These are phyloP conservation scores for Pampus argenteus DNA, from an alignment of 2,797 vertebrate species.

Conservation along the genomic window DNA sequence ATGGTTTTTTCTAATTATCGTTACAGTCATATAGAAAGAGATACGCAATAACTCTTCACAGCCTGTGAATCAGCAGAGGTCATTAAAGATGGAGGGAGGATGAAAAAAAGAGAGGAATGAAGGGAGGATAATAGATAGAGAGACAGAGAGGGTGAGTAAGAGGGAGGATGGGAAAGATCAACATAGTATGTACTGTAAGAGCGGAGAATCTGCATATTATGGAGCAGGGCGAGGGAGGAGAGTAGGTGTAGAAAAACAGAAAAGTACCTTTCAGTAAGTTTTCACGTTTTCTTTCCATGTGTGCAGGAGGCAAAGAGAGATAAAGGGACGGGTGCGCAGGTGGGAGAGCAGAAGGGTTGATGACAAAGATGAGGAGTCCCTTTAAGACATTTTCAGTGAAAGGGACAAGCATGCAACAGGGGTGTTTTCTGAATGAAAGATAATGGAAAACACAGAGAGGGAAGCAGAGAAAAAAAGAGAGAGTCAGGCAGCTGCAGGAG, in stretches of 20 bases:
- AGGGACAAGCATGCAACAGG: constrained; percentile 22
- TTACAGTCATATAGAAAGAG: constrained; percentile 48
- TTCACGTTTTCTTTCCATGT: constrained; percentile 23
- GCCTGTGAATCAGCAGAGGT: constrained; percentile 70
- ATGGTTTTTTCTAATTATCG: constrained; percentile 56
- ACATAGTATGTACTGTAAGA: constrained; percentile 68
- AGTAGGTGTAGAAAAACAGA: constrained; percentile 39
- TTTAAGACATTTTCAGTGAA: constrained; percentile 38
- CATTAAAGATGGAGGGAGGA: constrained; percentile 58
- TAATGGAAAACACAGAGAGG: constrained; percentile 35
- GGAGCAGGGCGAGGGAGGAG: constrained; percentile 44
- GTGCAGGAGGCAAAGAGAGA: neutral
- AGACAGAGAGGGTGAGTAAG: constrained; percentile 27
- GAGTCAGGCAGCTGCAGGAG: constrained; percentile 50
- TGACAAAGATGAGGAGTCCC: constrained; percentile 31
- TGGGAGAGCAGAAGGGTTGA: constrained; percentile 21
- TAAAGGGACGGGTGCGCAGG: constrained; percentile 9
- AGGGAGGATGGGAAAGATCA: constrained; percentile 61
- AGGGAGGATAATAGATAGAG: constrained; percentile 59
- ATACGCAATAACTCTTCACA: constrained; percentile 57
- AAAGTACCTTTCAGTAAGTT: constrained; percentile 26
- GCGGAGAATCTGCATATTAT: constrained; percentile 58
- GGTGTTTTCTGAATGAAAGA: constrained; percentile 38
- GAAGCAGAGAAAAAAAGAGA: constrained; percentile 27
- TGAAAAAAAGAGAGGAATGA: constrained; percentile 36